Percentiles rank a stretch among this genome's conserved stretches.
phyloP scores from a whole-genome alignment of 2,797 vertebrate genomes.

The Taenioides sp. region DNA sequence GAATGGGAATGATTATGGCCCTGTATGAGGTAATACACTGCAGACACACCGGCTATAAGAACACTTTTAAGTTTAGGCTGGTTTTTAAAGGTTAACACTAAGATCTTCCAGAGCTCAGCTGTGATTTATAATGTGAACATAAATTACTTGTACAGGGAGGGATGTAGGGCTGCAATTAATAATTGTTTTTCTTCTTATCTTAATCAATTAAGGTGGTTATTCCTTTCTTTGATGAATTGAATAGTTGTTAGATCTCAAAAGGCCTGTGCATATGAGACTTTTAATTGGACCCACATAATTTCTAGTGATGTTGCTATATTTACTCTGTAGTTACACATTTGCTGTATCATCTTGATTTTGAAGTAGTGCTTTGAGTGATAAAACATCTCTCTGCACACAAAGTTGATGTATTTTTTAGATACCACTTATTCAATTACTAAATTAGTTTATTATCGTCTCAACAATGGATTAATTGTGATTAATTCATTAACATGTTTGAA shows the following conservation, averaged over 20 bases:
- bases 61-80: neutral
- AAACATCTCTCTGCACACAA: neutral
- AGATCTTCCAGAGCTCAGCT: neutral
- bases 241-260: neutral
- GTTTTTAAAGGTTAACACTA: neutral
- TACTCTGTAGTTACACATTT: too few relatives aligned
- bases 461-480: neutral
- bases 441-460: neutral
- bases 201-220: too few relatives aligned
- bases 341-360: too few relatives aligned
- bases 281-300: neutral
- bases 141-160: neutral
- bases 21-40: conserved; percentile 9
- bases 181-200: too few relatives aligned
- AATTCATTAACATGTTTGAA: neutral
- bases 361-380: neutral
- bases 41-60: neutral
- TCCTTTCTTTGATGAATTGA: neutral
- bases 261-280: neutral
- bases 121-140: neutral
- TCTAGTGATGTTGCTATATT: neutral
- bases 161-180: too few relatives aligned
- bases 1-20: conserved; percentile 32
- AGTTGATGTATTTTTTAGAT: neutral
- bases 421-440: neutral